Percentiles rank a stretch among this genome's conserved stretches.
These are phyloP conservation scores for Allophyes oxyacanthae DNA, from an alignment of 2,888 invertebrate species.

Conservation along the genomic window DNA sequence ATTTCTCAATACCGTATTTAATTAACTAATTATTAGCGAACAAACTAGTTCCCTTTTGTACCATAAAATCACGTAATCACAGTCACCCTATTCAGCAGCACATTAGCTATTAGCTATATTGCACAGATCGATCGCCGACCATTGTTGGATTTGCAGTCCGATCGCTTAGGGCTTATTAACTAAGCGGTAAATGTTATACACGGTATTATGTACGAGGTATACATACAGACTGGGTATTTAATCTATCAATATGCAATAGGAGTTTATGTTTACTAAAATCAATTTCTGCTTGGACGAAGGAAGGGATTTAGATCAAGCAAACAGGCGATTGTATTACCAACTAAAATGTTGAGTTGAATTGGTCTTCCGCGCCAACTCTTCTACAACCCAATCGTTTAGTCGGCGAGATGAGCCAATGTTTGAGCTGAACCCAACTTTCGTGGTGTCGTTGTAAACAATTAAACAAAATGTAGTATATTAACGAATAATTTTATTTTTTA, in stretches of 20 bases:
- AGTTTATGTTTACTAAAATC: slow-evolving; percentile 4
- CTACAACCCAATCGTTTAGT: too few species aligned
- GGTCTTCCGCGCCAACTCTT: too few species aligned
- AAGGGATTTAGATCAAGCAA: neutral
- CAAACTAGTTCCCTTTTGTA: too few species aligned
- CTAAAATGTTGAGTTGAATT: too few species aligned
- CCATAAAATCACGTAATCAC: slow-evolving; percentile 3
- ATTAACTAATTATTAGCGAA: too few species aligned
- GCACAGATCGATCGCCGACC: slow-evolving; percentile 20
- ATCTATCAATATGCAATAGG: slow-evolving; percentile 1
- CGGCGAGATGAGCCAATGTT: too few species aligned
- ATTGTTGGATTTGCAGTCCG: slow-evolving; percentile 28
- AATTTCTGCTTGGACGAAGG: slow-evolving; percentile 8
- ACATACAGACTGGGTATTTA: neutral
- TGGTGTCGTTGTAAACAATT: too few species aligned
- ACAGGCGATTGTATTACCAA: too few species aligned
- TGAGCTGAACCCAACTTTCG: too few species aligned
- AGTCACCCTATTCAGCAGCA: slow-evolving; percentile 25
- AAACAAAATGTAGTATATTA: too few species aligned
- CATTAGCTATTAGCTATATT: slow-evolving; percentile 42
- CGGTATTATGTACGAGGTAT: neutral
- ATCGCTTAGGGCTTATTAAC: slow-evolving; percentile 30
- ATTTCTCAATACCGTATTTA: too few species aligned
- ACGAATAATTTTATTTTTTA: too few species aligned
- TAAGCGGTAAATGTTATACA: neutral